Evolutionary conservation across 2,113 vertebrate genomes (phyloP), one percentile per base, ranked within the genome.

Genomic region (Rhinopithecus roxellana): DNA sequence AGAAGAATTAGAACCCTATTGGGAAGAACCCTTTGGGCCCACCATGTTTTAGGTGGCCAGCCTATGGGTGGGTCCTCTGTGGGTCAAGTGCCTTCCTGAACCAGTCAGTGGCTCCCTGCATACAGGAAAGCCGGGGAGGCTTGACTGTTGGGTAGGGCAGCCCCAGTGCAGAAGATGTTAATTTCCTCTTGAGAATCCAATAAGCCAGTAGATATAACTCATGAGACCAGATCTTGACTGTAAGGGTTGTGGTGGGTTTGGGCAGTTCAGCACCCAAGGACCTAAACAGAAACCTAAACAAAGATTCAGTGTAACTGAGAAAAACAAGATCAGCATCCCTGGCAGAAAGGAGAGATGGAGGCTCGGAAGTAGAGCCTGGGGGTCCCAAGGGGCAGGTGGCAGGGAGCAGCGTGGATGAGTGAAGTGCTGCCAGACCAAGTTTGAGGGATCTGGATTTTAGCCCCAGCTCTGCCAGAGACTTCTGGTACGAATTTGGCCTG

Each of bases 1-100:
- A 72, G 67, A 30, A 20, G 70, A n/a, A 22, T 40, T 72, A 9
- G n/a, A 40, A 40, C n/a, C 18, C n/a, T 23, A 11, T 12, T 10
- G n/a, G n/a, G n/a, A 1, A 5, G 70, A 22, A 4, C 35, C 32
- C 64, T 18, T 70, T 48, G 5, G 74, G 30, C 52, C 75, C 5
- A 2, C 57, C 0, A 0, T 9, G 30, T 61, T 45, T 17, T 17
- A 32, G 38, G 77, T 30, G 32, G 11, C 52, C 30, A 23, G 43
- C 32, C 84, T 57, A 4, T 3, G 10, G 69, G 48, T 74, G 77
- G 59, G 50, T 25, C 40, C 61, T 91, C 35, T 0, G 1, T 70
- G 40, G 77, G 25, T 32, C 55, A 35, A 0, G 10, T 16, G 67
- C 30, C 67, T 67, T n/a, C 13, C 45, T 45, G 23, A 64, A 74